Base-by-base conservation (phyloP, 2,797 vertebrate genomes). In the Dendrocincla tyrannina region DNA sequence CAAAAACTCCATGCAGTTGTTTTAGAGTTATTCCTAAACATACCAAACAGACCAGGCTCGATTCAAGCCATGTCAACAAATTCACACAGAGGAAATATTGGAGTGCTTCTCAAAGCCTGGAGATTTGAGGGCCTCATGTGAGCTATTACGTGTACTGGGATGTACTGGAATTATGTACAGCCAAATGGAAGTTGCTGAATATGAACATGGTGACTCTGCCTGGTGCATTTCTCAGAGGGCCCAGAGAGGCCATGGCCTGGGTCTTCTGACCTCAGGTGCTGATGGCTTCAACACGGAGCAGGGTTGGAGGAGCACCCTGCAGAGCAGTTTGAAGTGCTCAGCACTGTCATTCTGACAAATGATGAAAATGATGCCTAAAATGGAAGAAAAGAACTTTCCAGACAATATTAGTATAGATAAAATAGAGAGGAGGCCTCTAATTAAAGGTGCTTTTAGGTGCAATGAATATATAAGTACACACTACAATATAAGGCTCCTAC, bases 211-310 rank as follows among this genome's bases (percentile, higher is more conserved):
- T 35, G 33, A 35, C 55, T 33, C 7, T 58, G 33, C 33, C 23
- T 35, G 56, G 56, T 17, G 56, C 33, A 17, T 58, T 58, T 58
- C 33, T 25, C 56, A 58, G 23, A 58, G 33, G 23, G 23, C 33
- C 23, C 23, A n/a, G 49, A 22, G 32, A 58, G 20, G 24, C 47
- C 11, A 9, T 41, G 73, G 18, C 0, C 0, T 32, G 35, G 32
- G 13, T 69, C 23, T 46, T 73, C 55, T 86, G 58, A 46, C 11
- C 28, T 19, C 25, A 9, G 15, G 46, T 47, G 62, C 44, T 72
- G 47, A n/a, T 11, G 44, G 33, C 27, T 28, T 52, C 19, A 41
- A 41, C 46, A 42, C 17, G 37, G 42, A 69, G 66, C 52, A 67
- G 35, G 27, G 52, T 74, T 5, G 2, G 44, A 63, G 25, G 17